These are phyloP conservation scores for Micropoecilia bifurca DNA, from an alignment of 2,797 vertebrate species.

Conservation along the genomic window DNA sequence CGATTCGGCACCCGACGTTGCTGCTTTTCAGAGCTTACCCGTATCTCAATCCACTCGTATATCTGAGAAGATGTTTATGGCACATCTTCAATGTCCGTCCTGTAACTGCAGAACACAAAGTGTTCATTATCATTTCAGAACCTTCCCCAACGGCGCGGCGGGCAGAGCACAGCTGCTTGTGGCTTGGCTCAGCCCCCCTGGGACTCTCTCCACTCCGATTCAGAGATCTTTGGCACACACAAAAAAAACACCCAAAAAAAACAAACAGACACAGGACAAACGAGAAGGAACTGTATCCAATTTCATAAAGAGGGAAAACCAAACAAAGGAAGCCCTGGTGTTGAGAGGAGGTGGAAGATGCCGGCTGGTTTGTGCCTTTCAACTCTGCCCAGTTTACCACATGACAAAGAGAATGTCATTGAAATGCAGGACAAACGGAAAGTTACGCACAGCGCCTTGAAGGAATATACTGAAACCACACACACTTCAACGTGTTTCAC, in stretches of 20 bases:
- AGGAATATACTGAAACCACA: neutral
- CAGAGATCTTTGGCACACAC: slow-evolving; percentile 49
- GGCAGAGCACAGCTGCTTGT: slow-evolving; percentile 59
- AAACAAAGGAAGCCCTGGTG: slow-evolving; percentile 23
- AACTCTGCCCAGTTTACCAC: slow-evolving; percentile 4
- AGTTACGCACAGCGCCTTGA: neutral
- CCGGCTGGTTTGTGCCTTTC: slow-evolving; percentile 27
- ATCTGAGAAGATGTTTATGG: neutral
- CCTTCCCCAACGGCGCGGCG: slow-evolving; percentile 41
- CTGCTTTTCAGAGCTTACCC: neutral
- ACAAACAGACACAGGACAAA: slow-evolving; percentile 55
- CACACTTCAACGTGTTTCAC: neutral
- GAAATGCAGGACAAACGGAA: slow-evolving; percentile 12
- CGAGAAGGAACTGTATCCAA: slow-evolving; percentile 59
- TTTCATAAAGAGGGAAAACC: slow-evolving; percentile 49
- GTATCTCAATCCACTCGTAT: neutral
- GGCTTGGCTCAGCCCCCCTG: slow-evolving; percentile 48
- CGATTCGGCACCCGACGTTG: neutral
- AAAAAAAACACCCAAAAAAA: slow-evolving; percentile 7
- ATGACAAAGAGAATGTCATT: slow-evolving; percentile 15
- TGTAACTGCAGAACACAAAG: slow-evolving; percentile 27
- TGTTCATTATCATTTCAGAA: slow-evolving; percentile 51
- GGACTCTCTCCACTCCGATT: slow-evolving; percentile 53
- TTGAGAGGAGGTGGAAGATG: slow-evolving; percentile 22
- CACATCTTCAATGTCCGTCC: slow-evolving; percentile 17